Conservation (phyloP, 53 echinoderm and acorn worm species). For the Arbacia lixula region DNA sequence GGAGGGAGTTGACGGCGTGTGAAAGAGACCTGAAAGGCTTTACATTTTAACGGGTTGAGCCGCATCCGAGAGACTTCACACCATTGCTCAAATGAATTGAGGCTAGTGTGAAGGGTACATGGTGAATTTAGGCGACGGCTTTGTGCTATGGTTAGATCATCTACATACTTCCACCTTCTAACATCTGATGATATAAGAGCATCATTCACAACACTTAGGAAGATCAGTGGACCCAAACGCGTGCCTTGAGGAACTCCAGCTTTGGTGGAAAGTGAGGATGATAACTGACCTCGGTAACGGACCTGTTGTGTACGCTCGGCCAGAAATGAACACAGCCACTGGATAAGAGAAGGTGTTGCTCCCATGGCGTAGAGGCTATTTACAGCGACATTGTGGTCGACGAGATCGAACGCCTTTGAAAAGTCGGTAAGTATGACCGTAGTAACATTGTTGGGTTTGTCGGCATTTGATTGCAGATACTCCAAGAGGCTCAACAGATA, state of each 20-base stretch:
- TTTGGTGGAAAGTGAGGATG: neutral
- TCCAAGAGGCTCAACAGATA: constrained; percentile 3
- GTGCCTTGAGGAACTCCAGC: constrained; percentile 56
- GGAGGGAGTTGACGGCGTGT: no score
- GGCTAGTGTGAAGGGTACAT: no score
- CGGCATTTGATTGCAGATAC: neutral
- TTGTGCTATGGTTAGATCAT: constrained; percentile 52
- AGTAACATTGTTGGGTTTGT: neutral
- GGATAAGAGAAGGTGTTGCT: neutral
- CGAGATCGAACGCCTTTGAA: neutral
- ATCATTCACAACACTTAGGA: neutral
- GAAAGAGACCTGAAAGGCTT: no score
- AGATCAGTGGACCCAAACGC: constrained; percentile 19
- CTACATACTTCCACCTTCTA: constrained; percentile 38
- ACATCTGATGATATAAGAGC: neutral
- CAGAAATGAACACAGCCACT: neutral
- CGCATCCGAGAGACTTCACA: no score
- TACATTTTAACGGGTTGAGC: no score
- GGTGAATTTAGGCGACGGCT: no score
- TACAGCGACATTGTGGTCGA: constrained; percentile 4
- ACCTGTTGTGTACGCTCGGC: neutral
- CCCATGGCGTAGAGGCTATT: neutral
- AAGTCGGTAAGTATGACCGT: constrained; percentile 12
- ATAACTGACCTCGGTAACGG: neutral
- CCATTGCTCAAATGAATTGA: no score